Evolutionary conservation across 2,113 vertebrate species (phyloP), one percentile per base, ranked within the genome.

Genomic region (Pipa parva): DNA sequence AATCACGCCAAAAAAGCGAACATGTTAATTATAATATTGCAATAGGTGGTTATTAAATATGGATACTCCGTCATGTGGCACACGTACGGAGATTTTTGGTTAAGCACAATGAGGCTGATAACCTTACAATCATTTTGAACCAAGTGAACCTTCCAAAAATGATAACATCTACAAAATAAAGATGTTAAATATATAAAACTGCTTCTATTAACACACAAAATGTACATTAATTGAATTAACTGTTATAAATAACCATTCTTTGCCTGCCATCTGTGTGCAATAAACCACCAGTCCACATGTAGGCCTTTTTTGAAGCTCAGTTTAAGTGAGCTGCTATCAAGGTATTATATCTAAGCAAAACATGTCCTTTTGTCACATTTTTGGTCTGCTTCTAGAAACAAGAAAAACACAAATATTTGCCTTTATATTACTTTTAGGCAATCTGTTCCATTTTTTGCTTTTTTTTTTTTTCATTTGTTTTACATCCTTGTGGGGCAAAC

Each of bases 51-150:
- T 52, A 51, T 10, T 36, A 59, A 24, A 24, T n/a, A 42, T 27
- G 56, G 33, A 61, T 45, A 61, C 33, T 52, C 58, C 29, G 24
- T 12, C n/a, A 27, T 49, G 22, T 18, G 29, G 76, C 80, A 77
- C 73, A 82, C 76, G 78, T 72, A 59, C 0, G 9, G 68, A 75
- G 65, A 69, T 83, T 86, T 87, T 87, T 87, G 81, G 84, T 88
- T 85, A 82, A 61, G 68, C 80, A 78, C 82, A 79, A 79, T 0
- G 74, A 76, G 81, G 78, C 79, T 81, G 46, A 17, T 51, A 28
- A 9, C 7, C n/a, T 54, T 61, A 69, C 48, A 60, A 60, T 60
- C 48, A 60, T 52, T 52, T n/a, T 52, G n/a, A 29, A 61, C 42
- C 27, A 20, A 25, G 54, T 26, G 57, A 54, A 60, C 57, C 31